phyloP scores from a whole-genome alignment of 2,888 invertebrate genomes.

The Dendrolimus houi region DNA sequence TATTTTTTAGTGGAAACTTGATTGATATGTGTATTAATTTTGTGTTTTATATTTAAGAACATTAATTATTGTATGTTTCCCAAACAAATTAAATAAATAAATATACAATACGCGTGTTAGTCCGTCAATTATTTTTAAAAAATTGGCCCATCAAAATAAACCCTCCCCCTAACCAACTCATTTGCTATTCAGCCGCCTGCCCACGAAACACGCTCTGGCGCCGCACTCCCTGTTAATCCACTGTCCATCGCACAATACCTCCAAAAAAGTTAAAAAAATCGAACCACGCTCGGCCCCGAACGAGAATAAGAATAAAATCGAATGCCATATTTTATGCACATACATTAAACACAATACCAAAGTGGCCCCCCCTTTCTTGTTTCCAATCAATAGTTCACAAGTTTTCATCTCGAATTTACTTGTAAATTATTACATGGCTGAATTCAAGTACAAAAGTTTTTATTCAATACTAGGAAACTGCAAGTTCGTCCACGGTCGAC shows the following conservation, averaged over 20 bases:
- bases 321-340: conserved; percentile 36
- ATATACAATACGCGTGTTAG: too few relatives aligned
- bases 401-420: neutral
- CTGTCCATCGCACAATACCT: conserved; percentile 54
- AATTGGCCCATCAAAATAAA: too few relatives aligned
- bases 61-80: too few relatives aligned
- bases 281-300: conserved; percentile 14
- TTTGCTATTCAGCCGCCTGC: conserved; percentile 47
- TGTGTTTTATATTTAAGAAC: too few relatives aligned
- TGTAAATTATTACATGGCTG: too few relatives aligned
- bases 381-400: neutral
- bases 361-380: conserved; percentile 3
- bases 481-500: too few relatives aligned
- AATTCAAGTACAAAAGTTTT: too few relatives aligned
- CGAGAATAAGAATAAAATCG: conserved; percentile 33
- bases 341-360: conserved; percentile 33
- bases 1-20: too few relatives aligned
- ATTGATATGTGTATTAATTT: too few relatives aligned
- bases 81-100: too few relatives aligned
- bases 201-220: conserved; percentile 44
- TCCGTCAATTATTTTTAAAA: too few relatives aligned
- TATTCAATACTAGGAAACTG: too few relatives aligned
- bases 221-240: conserved; percentile 65
- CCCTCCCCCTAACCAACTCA: neutral
- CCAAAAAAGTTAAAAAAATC: conserved; percentile 42